Percentiles rank a stretch among this genome's conserved stretches.
These are phyloP conservation scores for Tympanuchus pallidicinctus DNA, from an alignment of 2,113 vertebrate genomes.

Conservation along the genomic window DNA sequence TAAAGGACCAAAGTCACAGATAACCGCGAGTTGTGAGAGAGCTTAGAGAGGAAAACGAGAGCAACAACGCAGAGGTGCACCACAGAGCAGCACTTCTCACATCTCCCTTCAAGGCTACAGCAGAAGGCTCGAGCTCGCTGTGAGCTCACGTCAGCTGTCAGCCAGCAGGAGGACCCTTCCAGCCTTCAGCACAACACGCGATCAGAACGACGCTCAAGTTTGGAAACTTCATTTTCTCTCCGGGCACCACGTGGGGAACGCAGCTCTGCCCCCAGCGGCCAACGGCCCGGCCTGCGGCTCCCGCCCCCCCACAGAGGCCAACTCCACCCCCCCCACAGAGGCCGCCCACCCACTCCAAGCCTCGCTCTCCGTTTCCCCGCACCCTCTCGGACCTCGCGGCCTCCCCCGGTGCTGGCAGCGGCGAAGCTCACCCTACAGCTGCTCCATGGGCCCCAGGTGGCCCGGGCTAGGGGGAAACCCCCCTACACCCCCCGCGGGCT, in stretches of 20 bases:
- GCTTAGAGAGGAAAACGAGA: fast-evolving
- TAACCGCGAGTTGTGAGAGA: fast-evolving
- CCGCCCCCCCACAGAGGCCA: no score
- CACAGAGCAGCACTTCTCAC: neutral
- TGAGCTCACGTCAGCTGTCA: neutral
- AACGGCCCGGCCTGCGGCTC: no score
- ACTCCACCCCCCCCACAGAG: no score
- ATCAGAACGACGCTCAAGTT: no score
- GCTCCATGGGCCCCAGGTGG: neutral
- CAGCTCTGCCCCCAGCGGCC: no score
- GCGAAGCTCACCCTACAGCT: conserved; percentile 27
- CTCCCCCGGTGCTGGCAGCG: no score
- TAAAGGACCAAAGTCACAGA: neutral
- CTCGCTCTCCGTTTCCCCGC: no score
- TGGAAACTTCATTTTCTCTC: fast-evolving
- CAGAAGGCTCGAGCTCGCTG: neutral
- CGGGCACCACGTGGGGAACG: neutral
- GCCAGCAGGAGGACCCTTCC: fast-evolving
- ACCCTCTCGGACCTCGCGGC: no score
- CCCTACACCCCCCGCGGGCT: neutral
- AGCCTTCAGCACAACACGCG: fast-evolving
- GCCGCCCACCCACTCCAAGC: no score
- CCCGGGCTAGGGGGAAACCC: neutral
- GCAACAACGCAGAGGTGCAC: no score
- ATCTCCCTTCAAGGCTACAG: neutral